phyloP scores from a whole-genome alignment of 2,888 invertebrate genomes.

The Ditula angustiorana region DNA sequence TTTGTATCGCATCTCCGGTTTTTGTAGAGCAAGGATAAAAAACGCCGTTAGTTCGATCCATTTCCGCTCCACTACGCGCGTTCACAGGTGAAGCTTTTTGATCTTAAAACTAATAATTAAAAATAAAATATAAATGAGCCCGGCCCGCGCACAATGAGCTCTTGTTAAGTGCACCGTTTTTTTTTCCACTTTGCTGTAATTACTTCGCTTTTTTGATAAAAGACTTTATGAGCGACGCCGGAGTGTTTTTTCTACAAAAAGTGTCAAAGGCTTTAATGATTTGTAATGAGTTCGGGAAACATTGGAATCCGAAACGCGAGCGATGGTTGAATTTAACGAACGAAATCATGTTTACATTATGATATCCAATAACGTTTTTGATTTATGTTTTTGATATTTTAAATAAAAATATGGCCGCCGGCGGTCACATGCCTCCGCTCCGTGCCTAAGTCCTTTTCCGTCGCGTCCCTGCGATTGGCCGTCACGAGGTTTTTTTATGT shows the following conservation, averaged over 20 bases:
- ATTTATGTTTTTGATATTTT: conserved; percentile 81
- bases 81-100: conserved; percentile 78
- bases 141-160: conserved; percentile 67
- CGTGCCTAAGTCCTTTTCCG: conserved; percentile 59
- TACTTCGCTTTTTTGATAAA: conserved; percentile 55
- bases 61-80: conserved; percentile 81
- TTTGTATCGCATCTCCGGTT: conserved; percentile 74
- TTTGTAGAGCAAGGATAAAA: conserved; percentile 75
- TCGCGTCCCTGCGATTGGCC: conserved; percentile 70
- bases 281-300: conserved; percentile 53
- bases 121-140: conserved; percentile 63
- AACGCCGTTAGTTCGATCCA: conserved; percentile 79
- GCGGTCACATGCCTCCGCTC: conserved; percentile 60
- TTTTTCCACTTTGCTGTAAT: conserved; percentile 61
- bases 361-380: conserved; percentile 76
- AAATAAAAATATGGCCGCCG: conserved; percentile 79
- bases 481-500: conserved; percentile 63
- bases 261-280: conserved; percentile 50
- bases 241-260: conserved; percentile 46
- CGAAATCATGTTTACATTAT: conserved; percentile 72
- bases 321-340: conserved; percentile 52
- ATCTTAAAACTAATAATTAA: conserved; percentile 76
- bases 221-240: conserved; percentile 44
- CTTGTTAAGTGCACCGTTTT: conserved; percentile 70
- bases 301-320: conserved; percentile 32